These are phyloP conservation scores for Cyprinella venusta DNA, from an alignment of 2,797 vertebrate genomes.

Conservation along the genomic window DNA sequence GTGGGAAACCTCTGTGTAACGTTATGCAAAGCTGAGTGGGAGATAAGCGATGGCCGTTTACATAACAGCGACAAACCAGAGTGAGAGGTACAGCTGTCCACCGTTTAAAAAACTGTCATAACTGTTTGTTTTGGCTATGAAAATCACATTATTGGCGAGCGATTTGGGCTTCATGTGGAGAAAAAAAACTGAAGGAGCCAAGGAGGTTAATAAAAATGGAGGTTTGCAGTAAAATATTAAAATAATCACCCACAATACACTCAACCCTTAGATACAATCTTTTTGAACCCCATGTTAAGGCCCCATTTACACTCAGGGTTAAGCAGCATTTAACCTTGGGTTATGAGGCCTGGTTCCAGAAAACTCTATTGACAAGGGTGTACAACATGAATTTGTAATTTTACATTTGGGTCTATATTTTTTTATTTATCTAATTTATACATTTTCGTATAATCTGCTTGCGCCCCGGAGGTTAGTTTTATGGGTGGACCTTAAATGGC, in stretches of 20 bases:
- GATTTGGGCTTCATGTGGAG: background rate
- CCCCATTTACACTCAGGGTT: background rate
- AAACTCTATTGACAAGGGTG: background rate
- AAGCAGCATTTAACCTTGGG: background rate
- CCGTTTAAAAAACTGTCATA: conserved; percentile 74
- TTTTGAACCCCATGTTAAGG: background rate
- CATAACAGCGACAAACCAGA: conserved; percentile 63
- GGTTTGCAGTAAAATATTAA: background rate
- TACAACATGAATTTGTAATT: background rate
- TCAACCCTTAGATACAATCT: background rate
- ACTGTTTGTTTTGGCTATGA: conserved; percentile 65
- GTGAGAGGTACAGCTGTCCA: conserved; percentile 65
- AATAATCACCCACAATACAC: background rate
- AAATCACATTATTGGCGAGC: conserved; percentile 31
- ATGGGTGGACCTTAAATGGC: background rate
- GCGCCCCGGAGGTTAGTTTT: background rate
- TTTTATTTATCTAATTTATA: background rate
- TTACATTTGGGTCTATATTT: background rate
- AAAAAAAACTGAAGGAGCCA: conserved; percentile 3
- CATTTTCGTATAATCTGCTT: background rate
- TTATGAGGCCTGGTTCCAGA: background rate
- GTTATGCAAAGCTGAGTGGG: conserved; percentile 75
- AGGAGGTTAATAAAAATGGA: background rate
- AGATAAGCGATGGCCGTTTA: conserved; percentile 77
- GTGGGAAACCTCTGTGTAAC: conserved; percentile 67